Conservation (phyloP, 35 echinoderm and acorn worm species). For the Chiridota heheva region DNA sequence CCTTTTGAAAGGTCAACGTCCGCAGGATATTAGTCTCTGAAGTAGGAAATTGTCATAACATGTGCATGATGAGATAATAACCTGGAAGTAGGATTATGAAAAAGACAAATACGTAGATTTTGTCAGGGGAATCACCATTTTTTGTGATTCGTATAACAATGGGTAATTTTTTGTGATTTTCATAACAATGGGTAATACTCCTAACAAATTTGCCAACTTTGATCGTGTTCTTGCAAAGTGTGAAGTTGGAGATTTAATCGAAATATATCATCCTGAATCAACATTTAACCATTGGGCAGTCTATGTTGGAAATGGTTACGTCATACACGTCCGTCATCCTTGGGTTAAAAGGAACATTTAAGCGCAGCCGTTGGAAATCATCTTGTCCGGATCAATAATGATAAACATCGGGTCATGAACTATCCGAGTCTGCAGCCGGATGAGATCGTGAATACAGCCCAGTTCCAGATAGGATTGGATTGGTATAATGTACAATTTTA, state of each 20-base stretch:
- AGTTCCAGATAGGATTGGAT: slow-evolving; percentile 85
- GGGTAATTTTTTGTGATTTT: not conserved
- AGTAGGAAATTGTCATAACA: too few species aligned
- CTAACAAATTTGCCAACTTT: slow-evolving; percentile 72
- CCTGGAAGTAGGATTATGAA: too few species aligned
- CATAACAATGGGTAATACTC: slow-evolving; percentile 66
- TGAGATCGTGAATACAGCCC: slow-evolving; percentile 73
- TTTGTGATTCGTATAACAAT: too few species aligned
- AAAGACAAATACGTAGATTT: too few species aligned
- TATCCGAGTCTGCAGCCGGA: slow-evolving; percentile 45
- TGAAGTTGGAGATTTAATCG: slow-evolving; percentile 77
- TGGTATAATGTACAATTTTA: slow-evolving; percentile 98
- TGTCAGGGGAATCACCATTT: too few species aligned
- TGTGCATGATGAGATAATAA: too few species aligned
- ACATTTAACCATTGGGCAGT: slow-evolving; percentile 98
- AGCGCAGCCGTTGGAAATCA: slow-evolving; percentile 45
- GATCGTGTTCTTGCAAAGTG: slow-evolving; percentile 66
- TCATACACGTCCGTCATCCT: slow-evolving; percentile 87
- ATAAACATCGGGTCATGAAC: slow-evolving; percentile 79
- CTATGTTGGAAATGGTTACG: slow-evolving; percentile 76
- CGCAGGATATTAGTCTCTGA: too few species aligned
- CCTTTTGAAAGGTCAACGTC: too few species aligned
- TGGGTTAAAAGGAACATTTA: slow-evolving; percentile 80
- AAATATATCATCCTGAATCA: slow-evolving; percentile 73
- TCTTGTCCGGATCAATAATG: slow-evolving; percentile 79